Evolutionary conservation across 2,888 invertebrate species (phyloP), one percentile per base, ranked within the genome.

Genomic region (Osedax frankpressi): DNA sequence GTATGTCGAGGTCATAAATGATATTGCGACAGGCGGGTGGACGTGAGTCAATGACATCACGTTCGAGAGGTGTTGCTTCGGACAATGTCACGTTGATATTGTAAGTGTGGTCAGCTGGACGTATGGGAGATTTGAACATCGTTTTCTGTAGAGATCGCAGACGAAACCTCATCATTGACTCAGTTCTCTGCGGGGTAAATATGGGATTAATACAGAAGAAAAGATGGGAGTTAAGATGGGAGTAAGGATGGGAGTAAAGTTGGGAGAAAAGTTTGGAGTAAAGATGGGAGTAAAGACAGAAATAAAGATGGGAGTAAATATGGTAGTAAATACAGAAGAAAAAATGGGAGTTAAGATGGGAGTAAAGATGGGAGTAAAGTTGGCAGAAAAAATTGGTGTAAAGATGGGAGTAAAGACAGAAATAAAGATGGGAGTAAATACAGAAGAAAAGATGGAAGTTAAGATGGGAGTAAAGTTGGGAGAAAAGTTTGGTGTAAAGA

Each of bases 71-170:
- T 1, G 65, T 78, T 11, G 44, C 59, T 30, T 78, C 76, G 69
- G 76, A 76, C 14, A 76, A 73, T 26, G 78, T 74, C n/a, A 78
- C 78, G 73, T 79, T 79, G 27, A 79, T 76, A 68, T 79, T 78
- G 74, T 79, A 79, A 14, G 65, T 76, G 30, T 74, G 67, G 72
- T 79, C 78, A 1, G 76, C 74, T 0, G 78, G 78, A 1, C 78
- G 74, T 2, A 74, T 73, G 1, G 75, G 76, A n/a, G 75, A 59
- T 14, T 60, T 6, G 71, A 78, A 78, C 25, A 78, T 75, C 3
- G 67, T 71, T 30, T 72, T 62, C 67, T 75, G 75, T 28, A 76
- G 30, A 14, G 30, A 69, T 68, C 28, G 26, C 24, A 75, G 69
- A 59, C 44, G 29, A 19, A 30, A 29, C 24, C n/a, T 27, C 24